Evolutionary conservation across 2,113 vertebrate species (phyloP).

Genomic region (Oxyura jamaicensis): DNA sequence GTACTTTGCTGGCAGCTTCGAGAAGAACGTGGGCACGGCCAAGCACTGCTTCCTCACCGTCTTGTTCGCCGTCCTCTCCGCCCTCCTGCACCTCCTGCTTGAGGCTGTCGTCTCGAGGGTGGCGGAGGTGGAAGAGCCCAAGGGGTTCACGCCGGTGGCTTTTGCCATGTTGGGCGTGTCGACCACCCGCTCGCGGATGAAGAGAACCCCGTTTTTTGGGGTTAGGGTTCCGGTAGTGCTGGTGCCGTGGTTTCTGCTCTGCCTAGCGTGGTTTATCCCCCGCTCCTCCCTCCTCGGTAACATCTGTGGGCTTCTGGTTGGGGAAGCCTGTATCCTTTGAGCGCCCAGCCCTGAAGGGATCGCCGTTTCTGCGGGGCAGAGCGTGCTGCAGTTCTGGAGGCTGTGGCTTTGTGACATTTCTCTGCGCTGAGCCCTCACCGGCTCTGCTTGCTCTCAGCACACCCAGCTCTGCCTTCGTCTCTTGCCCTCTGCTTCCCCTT

Average conservation of each 20-base stretch:
- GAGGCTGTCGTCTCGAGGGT: constrained; percentile 36
- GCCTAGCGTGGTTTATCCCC: constrained; percentile 75
- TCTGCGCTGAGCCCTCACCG: not conserved
- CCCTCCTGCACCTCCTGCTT: constrained; percentile 73
- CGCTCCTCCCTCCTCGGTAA: constrained; percentile 79
- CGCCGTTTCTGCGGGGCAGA: fast-evolving
- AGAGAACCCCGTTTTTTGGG: constrained; percentile 72
- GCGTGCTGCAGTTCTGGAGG: fast-evolving
- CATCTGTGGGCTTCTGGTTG: constrained; percentile 76
- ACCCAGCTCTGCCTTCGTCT: not conserved
- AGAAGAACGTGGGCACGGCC: constrained; percentile 80
- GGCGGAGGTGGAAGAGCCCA: constrained; percentile 61
- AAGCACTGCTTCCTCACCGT: constrained; percentile 79
- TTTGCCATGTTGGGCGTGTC: constrained; percentile 78
- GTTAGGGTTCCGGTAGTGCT: constrained; percentile 72
- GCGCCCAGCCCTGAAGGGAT: not conserved
- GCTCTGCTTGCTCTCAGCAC: not conserved
- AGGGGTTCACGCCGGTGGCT: constrained; percentile 79
- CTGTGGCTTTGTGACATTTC: not conserved
- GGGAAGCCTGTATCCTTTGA: constrained; percentile 84
- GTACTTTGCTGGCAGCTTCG: constrained; percentile 81
- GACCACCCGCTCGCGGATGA: constrained; percentile 70
- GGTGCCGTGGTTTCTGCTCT: constrained; percentile 79
- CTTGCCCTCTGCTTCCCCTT: fast-evolving
- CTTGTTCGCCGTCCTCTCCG: constrained; percentile 60